Evolutionary conservation across 37 sponge, comb jelly and placozoan genomes (phyloP), one percentile per base, ranked within the genome.

Genomic region (Aplysina aerophoba): DNA sequence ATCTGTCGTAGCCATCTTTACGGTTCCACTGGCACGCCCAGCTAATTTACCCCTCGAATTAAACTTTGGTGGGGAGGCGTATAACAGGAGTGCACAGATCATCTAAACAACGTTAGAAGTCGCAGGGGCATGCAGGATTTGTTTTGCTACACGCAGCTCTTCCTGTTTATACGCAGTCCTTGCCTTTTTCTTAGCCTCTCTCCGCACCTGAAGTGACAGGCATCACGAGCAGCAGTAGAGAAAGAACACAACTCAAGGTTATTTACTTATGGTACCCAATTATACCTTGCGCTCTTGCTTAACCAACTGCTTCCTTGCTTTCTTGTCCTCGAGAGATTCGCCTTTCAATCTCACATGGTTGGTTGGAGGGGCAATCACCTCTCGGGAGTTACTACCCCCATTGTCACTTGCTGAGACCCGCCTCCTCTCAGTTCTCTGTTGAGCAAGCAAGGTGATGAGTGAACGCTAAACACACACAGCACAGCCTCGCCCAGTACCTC

Each of bases 251-350:
- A n/a, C n/a, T n/a, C n/a, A n/a, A n/a, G n/a, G n/a, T n/a, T n/a
- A n/a, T n/a, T n/a, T n/a, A n/a, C n/a, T n/a, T n/a, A n/a, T n/a
- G n/a, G n/a, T n/a, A n/a, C n/a, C n/a, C n/a, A n/a, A n/a, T n/a
- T 57, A 56, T 66, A 93, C 93, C 80, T 71, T 93, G 89, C 88
- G 91, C 14, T 93, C 90, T 28, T 91, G 86, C 63, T 91, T 97
- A 37, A 97, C 85, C 3, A 87, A 89, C 53, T 72, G 72, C 78
- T 97, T 97, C 54, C 98, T 91, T 14, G 79, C 87, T 69, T 60
- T 80, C 83, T 86, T 93, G 68, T 97, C 96, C 21, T 97, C 94
- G 20, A 66, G 67, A n/a, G 80, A 86, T 56, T 97, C 98, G 38
- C 83, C 63, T 69, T 84, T 89, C 21, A 88, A 89, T 80, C 94